Evolutionary conservation across 2,797 vertebrate genomes (phyloP).

Genomic region (Oreochromis grahami): DNA sequence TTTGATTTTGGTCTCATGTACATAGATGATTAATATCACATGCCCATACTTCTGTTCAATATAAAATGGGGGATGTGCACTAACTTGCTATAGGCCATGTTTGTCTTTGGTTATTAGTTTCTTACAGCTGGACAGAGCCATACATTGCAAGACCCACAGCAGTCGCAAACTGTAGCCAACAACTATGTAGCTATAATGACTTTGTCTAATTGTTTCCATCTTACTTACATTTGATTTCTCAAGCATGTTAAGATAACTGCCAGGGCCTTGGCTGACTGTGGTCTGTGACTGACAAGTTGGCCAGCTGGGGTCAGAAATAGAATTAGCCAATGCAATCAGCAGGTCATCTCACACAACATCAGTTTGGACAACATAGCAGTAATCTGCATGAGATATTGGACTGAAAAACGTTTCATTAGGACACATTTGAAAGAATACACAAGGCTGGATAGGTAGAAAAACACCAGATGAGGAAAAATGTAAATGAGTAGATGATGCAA

Average conservation of each 20-base stretch:
- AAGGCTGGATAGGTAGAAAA: background rate
- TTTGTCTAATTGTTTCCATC: conserved; percentile 20
- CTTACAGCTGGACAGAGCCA: conserved; percentile 7
- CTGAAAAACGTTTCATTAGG: background rate
- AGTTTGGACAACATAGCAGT: background rate
- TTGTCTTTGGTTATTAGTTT: background rate
- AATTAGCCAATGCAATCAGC: conserved; percentile 12
- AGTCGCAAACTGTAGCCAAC: background rate
- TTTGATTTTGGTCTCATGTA: background rate
- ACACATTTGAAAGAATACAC: background rate
- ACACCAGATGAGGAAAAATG: background rate
- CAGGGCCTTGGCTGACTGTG: background rate
- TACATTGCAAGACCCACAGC: background rate
- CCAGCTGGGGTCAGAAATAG: background rate
- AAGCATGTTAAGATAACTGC: conserved; percentile 32
- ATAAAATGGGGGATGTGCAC: background rate
- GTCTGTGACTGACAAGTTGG: conserved; percentile 23
- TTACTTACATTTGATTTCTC: conserved; percentile 52
- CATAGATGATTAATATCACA: background rate
- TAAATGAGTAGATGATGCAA: background rate
- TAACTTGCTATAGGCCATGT: background rate
- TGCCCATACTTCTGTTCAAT: background rate
- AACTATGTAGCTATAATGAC: background rate
- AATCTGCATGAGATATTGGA: background rate
- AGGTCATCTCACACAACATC: background rate